Base-by-base conservation (phyloP, 2,888 invertebrate species). In the Pardosa pseudoannulata region DNA sequence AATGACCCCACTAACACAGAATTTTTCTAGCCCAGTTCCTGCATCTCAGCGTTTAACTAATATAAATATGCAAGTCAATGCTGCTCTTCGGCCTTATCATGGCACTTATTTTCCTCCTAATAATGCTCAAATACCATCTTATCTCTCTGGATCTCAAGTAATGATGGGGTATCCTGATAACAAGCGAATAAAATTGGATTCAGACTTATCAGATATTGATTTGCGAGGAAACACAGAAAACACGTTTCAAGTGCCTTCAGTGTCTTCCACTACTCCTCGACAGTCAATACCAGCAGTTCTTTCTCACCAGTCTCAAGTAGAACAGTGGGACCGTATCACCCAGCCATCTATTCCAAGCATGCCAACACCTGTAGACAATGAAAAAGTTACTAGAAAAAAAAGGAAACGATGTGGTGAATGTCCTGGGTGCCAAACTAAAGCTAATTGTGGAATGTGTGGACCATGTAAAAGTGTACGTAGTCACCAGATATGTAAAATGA, bases 361-460 rank as follows among this genome's bases (percentile, higher is more conserved):
- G 36, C 62, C 46, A 46, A 67, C 87, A 36, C 32, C 80, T 23
- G 29, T 64, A 31, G 73, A 85, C 9, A 11, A 39, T 16, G 88
- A 88, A 68, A 88, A 89, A 41, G 78, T 80, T 16, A 74, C 88
- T 0, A 87, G 88, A 39, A 89, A 89, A 73, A 89, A 89, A 68
- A 79, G 89, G 5, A 89, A 89, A 73, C 78, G 97, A 80, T 97
- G 97, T 92, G 97, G 97, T 89, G 97, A 97, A 92, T 97, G 97
- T 93, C 95, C 96, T 91, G 97, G 97, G 16, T 97, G 97, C 92
- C 97, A 97, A 91, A 94, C 96, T 90, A 97, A 97, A 92, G 97
- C 97, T 93, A 97, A 97, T 93, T 97, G 97, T 92, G 97, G 97
- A 88, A 97, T 97, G 92, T 97, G 97, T 93, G 97, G 97, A 29